Conservation (phyloP, 2,888 invertebrate genomes). For the Chironomus riparius region DNA sequence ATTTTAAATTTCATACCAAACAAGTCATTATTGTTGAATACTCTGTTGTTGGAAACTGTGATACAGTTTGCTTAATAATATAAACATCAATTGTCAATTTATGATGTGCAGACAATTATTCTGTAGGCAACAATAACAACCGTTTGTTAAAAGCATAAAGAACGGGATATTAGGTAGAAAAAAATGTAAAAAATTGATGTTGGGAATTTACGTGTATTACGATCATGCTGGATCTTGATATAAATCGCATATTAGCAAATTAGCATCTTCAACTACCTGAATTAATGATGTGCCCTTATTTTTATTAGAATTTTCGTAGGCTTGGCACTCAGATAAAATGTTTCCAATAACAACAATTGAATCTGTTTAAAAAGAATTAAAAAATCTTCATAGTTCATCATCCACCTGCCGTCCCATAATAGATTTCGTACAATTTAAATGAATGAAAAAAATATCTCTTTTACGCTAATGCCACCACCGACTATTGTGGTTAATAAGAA, state of each 20-base stretch:
- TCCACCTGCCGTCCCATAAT: background rate
- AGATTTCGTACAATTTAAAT: too few species aligned
- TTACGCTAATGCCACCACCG: background rate
- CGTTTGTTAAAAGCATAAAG: slow-evolving; percentile 6
- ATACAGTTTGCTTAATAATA: too few species aligned
- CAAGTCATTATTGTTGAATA: too few species aligned
- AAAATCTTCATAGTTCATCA: background rate
- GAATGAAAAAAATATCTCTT: too few species aligned
- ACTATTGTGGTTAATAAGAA: background rate
- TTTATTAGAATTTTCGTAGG: too few species aligned
- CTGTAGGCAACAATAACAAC: background rate
- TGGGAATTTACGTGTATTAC: slow-evolving; percentile 23
- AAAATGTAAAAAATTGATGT: background rate
- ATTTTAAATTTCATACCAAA: too few species aligned
- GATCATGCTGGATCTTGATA: background rate
- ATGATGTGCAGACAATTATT: slow-evolving; percentile 15
- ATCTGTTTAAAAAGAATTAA: too few species aligned
- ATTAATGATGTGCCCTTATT: too few species aligned
- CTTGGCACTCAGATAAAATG: too few species aligned
- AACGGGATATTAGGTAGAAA: slow-evolving; percentile 25
- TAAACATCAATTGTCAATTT: background rate
- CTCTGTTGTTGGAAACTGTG: too few species aligned
- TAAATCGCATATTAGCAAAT: too few species aligned
- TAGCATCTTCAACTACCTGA: background rate
- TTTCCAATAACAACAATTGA: too few species aligned